Evolutionary conservation across 2,113 vertebrate genomes (phyloP).

Genomic region (Thamnophis sirtalis): DNA sequence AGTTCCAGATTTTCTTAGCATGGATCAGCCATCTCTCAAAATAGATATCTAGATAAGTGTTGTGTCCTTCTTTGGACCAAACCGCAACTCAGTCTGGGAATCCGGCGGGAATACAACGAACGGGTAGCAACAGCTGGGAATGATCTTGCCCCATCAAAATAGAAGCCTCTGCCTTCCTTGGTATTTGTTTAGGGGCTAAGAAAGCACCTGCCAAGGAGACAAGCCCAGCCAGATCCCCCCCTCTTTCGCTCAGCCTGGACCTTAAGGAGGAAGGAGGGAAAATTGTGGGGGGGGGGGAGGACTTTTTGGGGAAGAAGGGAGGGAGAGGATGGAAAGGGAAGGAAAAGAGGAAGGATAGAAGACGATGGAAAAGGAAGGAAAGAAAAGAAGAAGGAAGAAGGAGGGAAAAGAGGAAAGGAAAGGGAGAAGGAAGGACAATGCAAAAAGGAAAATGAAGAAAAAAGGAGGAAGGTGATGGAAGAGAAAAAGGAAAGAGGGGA

Average conservation of each 20-base stretch:
- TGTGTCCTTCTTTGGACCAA: constrained; percentile 56
- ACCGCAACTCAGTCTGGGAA: not conserved
- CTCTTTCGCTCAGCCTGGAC: not conserved
- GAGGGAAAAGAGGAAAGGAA: no score
- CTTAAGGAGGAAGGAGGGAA: not conserved
- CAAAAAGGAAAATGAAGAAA: no score
- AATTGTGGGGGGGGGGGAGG: not conserved
- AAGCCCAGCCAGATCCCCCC: not conserved
- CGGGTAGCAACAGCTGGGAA: constrained; percentile 62
- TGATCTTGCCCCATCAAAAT: constrained; percentile 11
- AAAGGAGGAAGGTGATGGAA: not conserved
- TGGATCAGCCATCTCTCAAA: not conserved
- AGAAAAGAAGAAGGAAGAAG: rapidly evolving
- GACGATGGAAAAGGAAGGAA: no score
- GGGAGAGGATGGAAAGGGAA: not conserved
- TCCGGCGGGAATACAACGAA: constrained; percentile 39
- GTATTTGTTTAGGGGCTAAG: constrained; percentile 31
- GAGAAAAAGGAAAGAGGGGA: no score
- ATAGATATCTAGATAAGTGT: not conserved
- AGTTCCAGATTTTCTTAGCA: not conserved
- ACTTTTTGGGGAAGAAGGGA: rapidly evolving
- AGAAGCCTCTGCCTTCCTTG: not conserved
- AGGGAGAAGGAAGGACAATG: not conserved
- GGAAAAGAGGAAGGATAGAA: no score
- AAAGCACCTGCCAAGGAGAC: not conserved